These are phyloP conservation scores for Chrysemys picta DNA, from an alignment of 2,113 vertebrate genomes.

Conservation along the genomic window DNA sequence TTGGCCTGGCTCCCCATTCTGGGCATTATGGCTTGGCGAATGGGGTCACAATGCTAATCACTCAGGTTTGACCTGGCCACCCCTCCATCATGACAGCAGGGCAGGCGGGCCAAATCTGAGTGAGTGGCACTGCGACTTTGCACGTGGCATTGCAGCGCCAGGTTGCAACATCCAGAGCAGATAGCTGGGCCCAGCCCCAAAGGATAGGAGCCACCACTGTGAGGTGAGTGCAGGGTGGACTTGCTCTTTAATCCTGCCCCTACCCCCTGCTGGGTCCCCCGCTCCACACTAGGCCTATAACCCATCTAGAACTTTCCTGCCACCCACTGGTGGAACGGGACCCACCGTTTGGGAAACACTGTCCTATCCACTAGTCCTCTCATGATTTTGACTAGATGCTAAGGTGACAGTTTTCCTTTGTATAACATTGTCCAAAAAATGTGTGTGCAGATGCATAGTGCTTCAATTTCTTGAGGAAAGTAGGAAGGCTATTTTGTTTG, in stretches of 20 bases:
- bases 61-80: neutral
- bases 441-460: neutral
- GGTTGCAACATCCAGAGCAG: neutral
- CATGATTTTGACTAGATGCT: neutral
- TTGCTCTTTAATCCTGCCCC: neutral
- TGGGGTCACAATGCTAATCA: neutral
- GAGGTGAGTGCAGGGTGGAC: neutral
- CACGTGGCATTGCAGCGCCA: neutral
- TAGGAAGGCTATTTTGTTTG: neutral
- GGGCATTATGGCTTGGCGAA: neutral
- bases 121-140: neutral
- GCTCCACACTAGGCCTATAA: too few species aligned
- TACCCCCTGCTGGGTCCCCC: too few species aligned
- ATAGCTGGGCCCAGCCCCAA: neutral
- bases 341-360: neutral
- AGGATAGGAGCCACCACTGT: neutral
- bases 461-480: rapidly evolving
- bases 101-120: neutral
- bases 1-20: neutral
- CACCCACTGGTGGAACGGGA: neutral
- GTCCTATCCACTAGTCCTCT: neutral
- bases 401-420: neutral
- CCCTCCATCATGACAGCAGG: neutral
- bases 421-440: neutral
- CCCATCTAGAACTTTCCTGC: neutral